These are phyloP conservation scores for Latrodectus elegans DNA, from an alignment of 2,888 invertebrate species.

Conservation along the genomic window DNA sequence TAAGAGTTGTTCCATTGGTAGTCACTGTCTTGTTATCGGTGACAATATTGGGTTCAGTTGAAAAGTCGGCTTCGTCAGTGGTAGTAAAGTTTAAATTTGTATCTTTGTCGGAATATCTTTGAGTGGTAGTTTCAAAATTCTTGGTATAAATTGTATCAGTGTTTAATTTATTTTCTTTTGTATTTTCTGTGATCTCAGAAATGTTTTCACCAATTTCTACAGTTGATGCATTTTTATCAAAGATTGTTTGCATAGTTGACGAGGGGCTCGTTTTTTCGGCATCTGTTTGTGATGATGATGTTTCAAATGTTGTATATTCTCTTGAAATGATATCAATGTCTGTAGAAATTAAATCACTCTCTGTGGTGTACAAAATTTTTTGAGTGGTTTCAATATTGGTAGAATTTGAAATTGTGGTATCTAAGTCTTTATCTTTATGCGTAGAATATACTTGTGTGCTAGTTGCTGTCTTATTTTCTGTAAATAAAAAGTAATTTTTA, in stretches of 20 bases:
- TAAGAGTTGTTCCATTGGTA: neutral
- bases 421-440: too few relatives aligned
- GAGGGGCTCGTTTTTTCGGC: too few relatives aligned
- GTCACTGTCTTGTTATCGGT: too few relatives aligned
- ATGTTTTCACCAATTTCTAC: neutral
- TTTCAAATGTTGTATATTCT: neutral
- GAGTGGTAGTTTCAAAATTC: neutral
- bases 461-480: too few relatives aligned
- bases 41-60: neutral
- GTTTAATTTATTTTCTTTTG: constrained; percentile 1
- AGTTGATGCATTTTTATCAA: neutral
- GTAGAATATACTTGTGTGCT: too few relatives aligned
- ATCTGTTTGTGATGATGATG: too few relatives aligned
- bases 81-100: neutral
- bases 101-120: constrained; percentile 6
- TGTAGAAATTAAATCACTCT: constrained; percentile 6
- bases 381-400: too few relatives aligned
- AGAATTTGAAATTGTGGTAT: too few relatives aligned
- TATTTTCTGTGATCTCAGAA: neutral
- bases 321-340: neutral
- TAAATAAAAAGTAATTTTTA: too few relatives aligned
- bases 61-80: neutral
- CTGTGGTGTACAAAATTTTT: neutral
- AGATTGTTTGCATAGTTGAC: too few relatives aligned
- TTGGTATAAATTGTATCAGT: neutral